A percentile compares a stretch with the other conserved stretches of the same genome.
Conservation (phyloP, 1,140 invertebrate species). For the Frieseomelitta varia region DNA sequence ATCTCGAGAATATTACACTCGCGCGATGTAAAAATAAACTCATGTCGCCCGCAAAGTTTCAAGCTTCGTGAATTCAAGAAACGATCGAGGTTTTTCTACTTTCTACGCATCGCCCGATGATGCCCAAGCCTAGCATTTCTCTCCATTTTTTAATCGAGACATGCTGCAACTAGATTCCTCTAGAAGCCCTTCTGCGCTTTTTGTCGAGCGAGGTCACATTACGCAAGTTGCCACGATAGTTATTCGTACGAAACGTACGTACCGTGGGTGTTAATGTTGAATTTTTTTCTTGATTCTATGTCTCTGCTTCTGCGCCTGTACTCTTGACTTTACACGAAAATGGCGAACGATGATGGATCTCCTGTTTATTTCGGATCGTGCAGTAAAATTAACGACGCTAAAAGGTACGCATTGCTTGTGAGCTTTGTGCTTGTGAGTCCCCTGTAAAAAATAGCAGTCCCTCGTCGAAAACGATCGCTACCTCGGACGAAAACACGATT, state of each 20-base stretch:
- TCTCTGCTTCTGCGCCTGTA: neutral
- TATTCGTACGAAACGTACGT: too few species aligned
- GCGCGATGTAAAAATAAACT: neutral
- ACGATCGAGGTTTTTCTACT: too few species aligned
- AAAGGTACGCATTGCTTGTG: conserved; percentile 64
- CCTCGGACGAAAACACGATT: neutral
- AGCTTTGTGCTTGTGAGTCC: conserved; percentile 35
- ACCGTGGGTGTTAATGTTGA: neutral
- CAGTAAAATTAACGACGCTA: conserved; percentile 46
- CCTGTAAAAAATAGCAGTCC: neutral
- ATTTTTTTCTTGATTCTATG: conserved; percentile 42
- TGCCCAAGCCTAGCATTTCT: too few species aligned
- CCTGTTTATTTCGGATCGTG: conserved; percentile 9
- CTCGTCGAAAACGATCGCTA: neutral
- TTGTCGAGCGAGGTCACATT: too few species aligned
- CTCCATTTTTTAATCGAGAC: too few species aligned
- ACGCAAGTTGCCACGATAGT: neutral
- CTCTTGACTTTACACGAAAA: conserved; percentile 29
- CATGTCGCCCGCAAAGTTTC: neutral
- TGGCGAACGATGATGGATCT: conserved; percentile 18
- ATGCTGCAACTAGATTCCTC: too few species aligned
- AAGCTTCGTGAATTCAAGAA: neutral
- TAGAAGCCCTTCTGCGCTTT: too few species aligned
- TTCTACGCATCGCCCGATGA: too few species aligned
- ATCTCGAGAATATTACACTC: too few species aligned